Percentiles rank a stretch among this genome's conserved stretches.
Evolutionary conservation across 2,113 vertebrate genomes (phyloP).

Genomic region (Pteruthius melanotis): DNA sequence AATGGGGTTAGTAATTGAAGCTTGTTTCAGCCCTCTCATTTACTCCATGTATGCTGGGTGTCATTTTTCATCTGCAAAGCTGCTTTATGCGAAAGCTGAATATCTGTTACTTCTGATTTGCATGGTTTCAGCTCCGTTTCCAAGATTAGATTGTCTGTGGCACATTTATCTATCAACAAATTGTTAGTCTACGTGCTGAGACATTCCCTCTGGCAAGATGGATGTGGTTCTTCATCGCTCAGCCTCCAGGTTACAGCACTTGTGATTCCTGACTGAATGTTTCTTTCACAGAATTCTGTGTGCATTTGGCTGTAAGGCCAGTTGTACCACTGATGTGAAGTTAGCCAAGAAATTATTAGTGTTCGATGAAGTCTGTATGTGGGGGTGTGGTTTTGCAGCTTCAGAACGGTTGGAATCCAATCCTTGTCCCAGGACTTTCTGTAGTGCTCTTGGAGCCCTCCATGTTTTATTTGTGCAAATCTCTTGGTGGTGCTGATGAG

Average conservation of each 20-base stretch:
- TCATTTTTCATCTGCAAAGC: constrained; percentile 9
- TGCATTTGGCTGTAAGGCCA: background rate
- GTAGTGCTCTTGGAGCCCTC: background rate
- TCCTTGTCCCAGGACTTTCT: background rate
- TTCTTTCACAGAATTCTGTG: background rate
- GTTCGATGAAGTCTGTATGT: fast-evolving
- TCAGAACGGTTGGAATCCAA: background rate
- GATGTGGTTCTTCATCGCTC: background rate
- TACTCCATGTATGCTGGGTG: background rate
- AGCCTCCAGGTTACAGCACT: background rate
- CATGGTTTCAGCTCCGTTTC: background rate
- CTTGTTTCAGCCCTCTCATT: background rate
- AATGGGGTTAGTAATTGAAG: background rate
- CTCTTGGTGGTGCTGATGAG: background rate
- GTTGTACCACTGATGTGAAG: background rate
- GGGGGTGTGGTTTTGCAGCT: background rate
- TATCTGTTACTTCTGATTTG: background rate
- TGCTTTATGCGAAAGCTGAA: background rate
- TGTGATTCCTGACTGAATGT: background rate
- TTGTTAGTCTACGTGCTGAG: background rate
- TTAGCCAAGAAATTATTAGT: background rate
- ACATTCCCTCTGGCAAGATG: background rate
- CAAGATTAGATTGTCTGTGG: background rate
- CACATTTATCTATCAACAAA: background rate
- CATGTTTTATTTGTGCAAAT: background rate